Conservation (phyloP, 2,888 invertebrate species). For the Loripinus fragilis region DNA sequence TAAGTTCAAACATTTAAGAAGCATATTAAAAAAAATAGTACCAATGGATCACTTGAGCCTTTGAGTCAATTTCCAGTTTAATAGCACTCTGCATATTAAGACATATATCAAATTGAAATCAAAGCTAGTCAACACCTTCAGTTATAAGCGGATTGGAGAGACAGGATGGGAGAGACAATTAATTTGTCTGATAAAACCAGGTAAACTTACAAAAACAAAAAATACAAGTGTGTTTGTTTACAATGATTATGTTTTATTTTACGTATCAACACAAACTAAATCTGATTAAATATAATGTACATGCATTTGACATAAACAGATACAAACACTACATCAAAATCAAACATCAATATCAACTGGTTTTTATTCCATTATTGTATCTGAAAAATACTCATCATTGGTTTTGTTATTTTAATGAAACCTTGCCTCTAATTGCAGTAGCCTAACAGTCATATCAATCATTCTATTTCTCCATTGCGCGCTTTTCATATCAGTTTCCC, state of each 20-base stretch:
- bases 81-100: conserved; percentile 40
- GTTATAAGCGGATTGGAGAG: neutral
- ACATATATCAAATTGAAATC: conserved; percentile 26
- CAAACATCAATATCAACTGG: too few relatives aligned
- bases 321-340: too few relatives aligned
- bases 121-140: conserved; percentile 19
- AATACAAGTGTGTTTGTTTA: neutral
- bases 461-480: conserved; percentile 37
- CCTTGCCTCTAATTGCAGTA: conserved; percentile 30
- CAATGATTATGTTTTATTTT: neutral
- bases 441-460: conserved; percentile 27
- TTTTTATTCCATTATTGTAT: too few relatives aligned
- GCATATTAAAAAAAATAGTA: neutral
- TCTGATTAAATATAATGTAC: neutral
- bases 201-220: too few relatives aligned
- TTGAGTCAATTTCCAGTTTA: conserved; percentile 34
- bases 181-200: too few relatives aligned
- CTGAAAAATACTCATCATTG: neutral
- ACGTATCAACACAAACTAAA: too few relatives aligned
- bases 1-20: neutral
- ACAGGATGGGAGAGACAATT: neutral
- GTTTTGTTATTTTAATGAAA: neutral
- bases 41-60: conserved; percentile 41
- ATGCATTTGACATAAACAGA: neutral
- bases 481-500: conserved; percentile 41